phyloP scores from a whole-genome alignment of 1,140 invertebrate genomes.

The Pissodes strobi region DNA sequence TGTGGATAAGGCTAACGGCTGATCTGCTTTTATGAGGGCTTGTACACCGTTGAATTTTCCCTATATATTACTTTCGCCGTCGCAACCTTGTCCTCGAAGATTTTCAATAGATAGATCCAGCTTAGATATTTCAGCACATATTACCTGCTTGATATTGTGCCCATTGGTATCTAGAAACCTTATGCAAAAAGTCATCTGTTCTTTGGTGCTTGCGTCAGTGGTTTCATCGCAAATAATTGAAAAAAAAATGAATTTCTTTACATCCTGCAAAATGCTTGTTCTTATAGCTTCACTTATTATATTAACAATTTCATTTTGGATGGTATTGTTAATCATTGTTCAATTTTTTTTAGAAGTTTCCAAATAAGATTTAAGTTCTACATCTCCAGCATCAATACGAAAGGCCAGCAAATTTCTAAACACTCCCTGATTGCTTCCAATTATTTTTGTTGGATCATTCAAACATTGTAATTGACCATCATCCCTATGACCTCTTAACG shows the following conservation, averaged over 20 bases:
- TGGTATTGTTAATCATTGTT: neutral
- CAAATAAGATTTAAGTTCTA: neutral
- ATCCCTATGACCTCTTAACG: neutral
- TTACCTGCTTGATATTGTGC: neutral
- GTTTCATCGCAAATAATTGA: constrained; percentile 1
- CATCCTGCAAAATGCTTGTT: neutral
- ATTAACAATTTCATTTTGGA: neutral
- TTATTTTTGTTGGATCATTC: neutral
- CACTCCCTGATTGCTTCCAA: neutral
- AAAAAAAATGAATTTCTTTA: neutral
- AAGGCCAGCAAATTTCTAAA: neutral
- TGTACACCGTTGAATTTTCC: neutral
- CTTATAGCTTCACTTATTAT: neutral
- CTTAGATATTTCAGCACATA: neutral
- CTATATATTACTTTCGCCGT: neutral
- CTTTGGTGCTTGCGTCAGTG: neutral
- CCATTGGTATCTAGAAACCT: neutral
- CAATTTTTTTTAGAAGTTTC: neutral
- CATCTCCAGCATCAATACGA: neutral
- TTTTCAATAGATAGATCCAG: neutral
- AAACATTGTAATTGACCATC: neutral
- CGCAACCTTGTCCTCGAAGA: neutral
- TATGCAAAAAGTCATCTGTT: neutral
- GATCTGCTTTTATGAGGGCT: neutral
- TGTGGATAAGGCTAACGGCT: neutral